phyloP scores from a whole-genome alignment of 2,888 invertebrate genomes.

The Epistrophe eligans region DNA sequence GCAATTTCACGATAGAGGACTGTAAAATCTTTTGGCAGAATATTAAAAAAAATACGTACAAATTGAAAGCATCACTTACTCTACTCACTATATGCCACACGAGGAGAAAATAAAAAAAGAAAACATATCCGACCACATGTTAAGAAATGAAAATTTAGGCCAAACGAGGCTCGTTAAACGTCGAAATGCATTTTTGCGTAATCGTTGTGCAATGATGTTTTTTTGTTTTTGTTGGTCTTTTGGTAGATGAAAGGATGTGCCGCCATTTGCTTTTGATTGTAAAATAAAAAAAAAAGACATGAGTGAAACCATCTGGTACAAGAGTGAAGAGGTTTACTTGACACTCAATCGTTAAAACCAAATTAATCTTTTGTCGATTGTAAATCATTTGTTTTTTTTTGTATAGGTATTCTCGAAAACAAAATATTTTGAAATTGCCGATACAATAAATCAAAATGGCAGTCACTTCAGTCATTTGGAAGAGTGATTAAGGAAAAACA shows the following conservation, averaged over 20 bases:
- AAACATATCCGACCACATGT: constrained; percentile 13
- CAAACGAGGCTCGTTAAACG: constrained; percentile 45
- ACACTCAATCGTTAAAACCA: not conserved
- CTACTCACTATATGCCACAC: not conserved
- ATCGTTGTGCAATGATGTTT: not conserved
- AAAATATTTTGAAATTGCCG: constrained; percentile 39
- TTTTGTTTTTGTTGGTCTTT: not conserved
- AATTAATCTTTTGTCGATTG: constrained; percentile 52
- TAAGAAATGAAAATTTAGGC: constrained; percentile 47
- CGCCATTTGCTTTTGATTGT: not conserved
- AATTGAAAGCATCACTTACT: not conserved
- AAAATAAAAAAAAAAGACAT: not conserved
- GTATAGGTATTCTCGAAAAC: not conserved
- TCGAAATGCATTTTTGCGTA: constrained; percentile 50
- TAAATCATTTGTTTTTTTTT: constrained; percentile 51
- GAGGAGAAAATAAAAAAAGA: not conserved
- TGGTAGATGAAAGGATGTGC: constrained; percentile 32
- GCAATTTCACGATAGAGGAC: constrained; percentile 59
- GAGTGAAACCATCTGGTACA: not conserved
- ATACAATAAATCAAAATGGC: constrained; percentile 64
- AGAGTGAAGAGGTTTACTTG: not conserved
- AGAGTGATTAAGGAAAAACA: constrained; percentile 21
- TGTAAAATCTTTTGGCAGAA: constrained; percentile 41
- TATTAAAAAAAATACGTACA: constrained; percentile 24
- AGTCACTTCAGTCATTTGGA: constrained; percentile 25